These are phyloP conservation scores for Nothocercus julius DNA, from an alignment of 2,113 vertebrate species.

Conservation along the genomic window DNA sequence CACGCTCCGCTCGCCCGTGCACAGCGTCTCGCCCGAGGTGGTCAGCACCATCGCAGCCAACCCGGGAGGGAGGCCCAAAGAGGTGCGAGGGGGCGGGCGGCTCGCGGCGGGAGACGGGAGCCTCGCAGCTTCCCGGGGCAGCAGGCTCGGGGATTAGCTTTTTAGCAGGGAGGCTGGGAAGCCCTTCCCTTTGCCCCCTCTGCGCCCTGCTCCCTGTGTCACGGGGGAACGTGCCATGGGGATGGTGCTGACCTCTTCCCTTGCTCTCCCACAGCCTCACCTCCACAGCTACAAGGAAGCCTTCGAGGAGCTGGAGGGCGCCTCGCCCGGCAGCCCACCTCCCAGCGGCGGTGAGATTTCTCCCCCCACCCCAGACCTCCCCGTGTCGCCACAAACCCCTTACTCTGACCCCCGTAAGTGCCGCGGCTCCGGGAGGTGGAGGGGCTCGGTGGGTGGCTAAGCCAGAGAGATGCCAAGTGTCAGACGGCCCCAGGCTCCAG, in stretches of 20 bases:
- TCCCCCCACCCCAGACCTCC: conserved; percentile 84
- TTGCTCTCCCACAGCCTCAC: conserved; percentile 82
- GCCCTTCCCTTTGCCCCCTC: background rate
- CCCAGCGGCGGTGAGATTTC: conserved; percentile 90
- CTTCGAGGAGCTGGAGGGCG: conserved; percentile 92
- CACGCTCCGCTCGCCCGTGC: conserved; percentile 86
- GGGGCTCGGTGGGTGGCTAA: conserved; percentile 49
- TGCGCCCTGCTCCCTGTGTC: background rate
- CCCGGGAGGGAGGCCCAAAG: conserved; percentile 95
- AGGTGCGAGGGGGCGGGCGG: conserved; percentile 79
- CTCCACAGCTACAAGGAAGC: conserved; percentile 99
- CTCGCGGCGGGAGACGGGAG: background rate
- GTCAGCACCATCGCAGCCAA: conserved; percentile 93
- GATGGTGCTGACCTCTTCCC: background rate
- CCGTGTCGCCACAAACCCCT: conserved; percentile 83
- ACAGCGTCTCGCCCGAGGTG: conserved; percentile 93
- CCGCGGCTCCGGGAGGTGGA: conserved; percentile 65
- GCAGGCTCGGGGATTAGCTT: background rate
- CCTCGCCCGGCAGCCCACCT: conserved; percentile 80
- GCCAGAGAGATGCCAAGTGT: conserved; percentile 42
- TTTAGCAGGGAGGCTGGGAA: background rate
- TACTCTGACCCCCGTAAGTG: conserved; percentile 85
- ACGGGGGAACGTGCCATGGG: background rate
- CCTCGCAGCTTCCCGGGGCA: background rate
- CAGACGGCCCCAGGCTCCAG: conserved; percentile 41